Evolutionary conservation across 2,888 invertebrate species (phyloP).

Genomic region (Chydorus sphaericus): DNA sequence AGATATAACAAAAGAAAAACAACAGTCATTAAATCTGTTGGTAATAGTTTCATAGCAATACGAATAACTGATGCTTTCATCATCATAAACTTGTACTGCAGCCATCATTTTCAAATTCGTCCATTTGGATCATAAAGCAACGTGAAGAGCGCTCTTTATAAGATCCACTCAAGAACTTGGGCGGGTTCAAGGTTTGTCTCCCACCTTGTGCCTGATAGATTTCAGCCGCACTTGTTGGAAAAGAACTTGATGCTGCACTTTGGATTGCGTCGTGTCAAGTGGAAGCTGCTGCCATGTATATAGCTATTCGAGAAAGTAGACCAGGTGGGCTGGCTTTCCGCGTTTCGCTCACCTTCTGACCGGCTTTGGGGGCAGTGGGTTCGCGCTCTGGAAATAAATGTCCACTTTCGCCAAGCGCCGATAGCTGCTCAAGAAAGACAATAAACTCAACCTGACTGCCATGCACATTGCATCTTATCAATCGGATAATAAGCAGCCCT

Average conservation of each 20-base stretch:
- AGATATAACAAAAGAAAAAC: too few species aligned
- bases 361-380: too few species aligned
- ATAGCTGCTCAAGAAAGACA: neutral
- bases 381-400: too few species aligned
- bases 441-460: too few species aligned
- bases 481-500: too few species aligned
- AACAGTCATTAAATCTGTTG: too few species aligned
- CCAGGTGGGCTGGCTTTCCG: neutral
- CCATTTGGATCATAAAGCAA: neutral
- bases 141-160: slow-evolving; percentile 1
- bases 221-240: neutral
- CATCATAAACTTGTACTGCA: too few species aligned
- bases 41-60: too few species aligned
- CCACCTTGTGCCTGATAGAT: neutral
- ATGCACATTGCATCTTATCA: too few species aligned
- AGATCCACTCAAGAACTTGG: neutral
- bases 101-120: neutral
- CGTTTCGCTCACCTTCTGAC: neutral
- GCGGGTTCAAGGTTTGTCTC: neutral
- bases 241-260: neutral
- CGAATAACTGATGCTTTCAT: too few species aligned
- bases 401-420: neutral
- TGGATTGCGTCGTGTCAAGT: neutral
- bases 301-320: slow-evolving; percentile 3
- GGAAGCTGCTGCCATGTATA: neutral